These are phyloP conservation scores for Triplophysa bombifrons DNA, from an alignment of 2,797 vertebrate genomes.

Conservation along the genomic window DNA sequence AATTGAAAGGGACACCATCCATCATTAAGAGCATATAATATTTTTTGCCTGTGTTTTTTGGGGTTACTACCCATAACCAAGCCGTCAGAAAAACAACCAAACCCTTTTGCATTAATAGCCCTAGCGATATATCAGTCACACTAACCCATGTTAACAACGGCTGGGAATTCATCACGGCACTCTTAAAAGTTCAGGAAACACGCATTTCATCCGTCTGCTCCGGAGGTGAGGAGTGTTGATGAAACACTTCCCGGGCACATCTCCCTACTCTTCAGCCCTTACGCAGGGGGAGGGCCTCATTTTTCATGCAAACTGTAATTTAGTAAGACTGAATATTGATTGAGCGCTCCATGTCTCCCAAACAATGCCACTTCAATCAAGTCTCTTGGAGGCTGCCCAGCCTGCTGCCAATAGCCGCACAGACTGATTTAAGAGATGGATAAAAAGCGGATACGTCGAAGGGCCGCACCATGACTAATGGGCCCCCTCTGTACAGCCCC, in stretches of 20 bases:
- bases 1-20: not conserved
- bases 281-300: constrained; percentile 78
- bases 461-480: constrained; percentile 88
- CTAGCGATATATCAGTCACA: not conserved
- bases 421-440: constrained; percentile 92
- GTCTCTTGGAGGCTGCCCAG: constrained; percentile 74
- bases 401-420: constrained; percentile 83
- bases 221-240: constrained; percentile 43
- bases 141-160: not conserved
- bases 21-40: not conserved
- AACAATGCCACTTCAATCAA: constrained; percentile 86
- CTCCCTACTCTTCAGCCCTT: constrained; percentile 53
- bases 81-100: not conserved
- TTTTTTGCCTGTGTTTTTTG: not conserved
- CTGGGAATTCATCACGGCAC: constrained; percentile 12
- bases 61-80: not conserved
- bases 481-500: constrained; percentile 84
- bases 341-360: constrained; percentile 82
- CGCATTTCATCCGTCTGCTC: not conserved
- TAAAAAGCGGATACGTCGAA: constrained; percentile 87
- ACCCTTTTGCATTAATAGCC: not conserved
- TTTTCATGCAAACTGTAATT: constrained; percentile 85
- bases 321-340: constrained; percentile 84
- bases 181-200: constrained; percentile 11
- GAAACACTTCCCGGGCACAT: constrained; percentile 51